Evolutionary conservation across 2,797 vertebrate species (phyloP).

Genomic region (Sciaenops ocellatus): DNA sequence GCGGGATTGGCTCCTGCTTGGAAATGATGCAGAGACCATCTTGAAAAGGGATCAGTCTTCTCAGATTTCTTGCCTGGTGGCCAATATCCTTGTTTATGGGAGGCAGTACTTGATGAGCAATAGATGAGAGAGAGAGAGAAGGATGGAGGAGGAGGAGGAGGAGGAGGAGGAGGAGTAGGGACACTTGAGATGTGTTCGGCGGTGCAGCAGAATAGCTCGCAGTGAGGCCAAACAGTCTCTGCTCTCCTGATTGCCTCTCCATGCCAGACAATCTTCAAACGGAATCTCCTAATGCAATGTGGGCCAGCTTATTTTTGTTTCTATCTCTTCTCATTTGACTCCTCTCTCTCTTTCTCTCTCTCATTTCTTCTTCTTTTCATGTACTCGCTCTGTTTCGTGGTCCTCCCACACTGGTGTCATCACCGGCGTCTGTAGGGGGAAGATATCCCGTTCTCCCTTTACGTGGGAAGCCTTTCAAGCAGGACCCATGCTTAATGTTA

Average conservation of each 20-base stretch:
- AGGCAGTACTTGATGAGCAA: constrained; percentile 66
- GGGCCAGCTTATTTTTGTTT: constrained; percentile 70
- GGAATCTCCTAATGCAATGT: constrained; percentile 70
- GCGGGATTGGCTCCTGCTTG: constrained; percentile 43
- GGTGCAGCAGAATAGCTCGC: constrained; percentile 58
- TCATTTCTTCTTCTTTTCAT: constrained; percentile 62
- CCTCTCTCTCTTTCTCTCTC: constrained; percentile 26
- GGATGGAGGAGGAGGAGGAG: constrained; percentile 24
- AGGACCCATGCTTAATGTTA: constrained; percentile 56
- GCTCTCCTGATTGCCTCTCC: constrained; percentile 73
- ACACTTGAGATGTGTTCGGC: constrained; percentile 65
- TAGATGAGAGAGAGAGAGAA: constrained; percentile 58
- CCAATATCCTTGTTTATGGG: constrained; percentile 60
- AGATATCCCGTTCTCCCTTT: constrained; percentile 58
- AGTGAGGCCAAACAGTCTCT: constrained; percentile 60
- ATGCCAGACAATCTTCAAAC: constrained; percentile 73
- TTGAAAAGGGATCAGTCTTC: constrained; percentile 57
- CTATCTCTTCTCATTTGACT: constrained; percentile 50
- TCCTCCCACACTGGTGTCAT: constrained; percentile 71
- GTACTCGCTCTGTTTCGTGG: constrained; percentile 31
- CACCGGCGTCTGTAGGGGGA: constrained; percentile 59
- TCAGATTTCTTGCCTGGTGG: constrained; percentile 67
- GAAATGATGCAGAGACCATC: constrained; percentile 54
- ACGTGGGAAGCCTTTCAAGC: constrained; percentile 65
- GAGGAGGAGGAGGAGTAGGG: constrained; percentile 17